Percentiles rank a stretch among this genome's conserved stretches.
These are phyloP conservation scores for Empis stercorea DNA, from an alignment of 2,888 invertebrate genomes.

Conservation along the genomic window DNA sequence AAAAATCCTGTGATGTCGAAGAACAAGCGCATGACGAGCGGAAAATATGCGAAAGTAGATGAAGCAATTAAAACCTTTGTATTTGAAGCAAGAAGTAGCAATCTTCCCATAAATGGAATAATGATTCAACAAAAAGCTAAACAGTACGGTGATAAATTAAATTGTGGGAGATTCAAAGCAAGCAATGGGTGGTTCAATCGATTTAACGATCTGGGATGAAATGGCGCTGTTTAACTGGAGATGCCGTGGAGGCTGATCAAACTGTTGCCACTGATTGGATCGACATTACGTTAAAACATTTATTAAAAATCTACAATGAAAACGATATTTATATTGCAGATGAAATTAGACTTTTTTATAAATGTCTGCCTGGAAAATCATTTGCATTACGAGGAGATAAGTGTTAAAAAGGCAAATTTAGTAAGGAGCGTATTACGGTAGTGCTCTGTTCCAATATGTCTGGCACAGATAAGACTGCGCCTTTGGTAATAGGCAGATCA, in stretches of 20 bases:
- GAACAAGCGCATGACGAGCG: background rate
- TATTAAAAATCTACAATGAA: constrained; percentile 19
- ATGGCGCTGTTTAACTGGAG: background rate
- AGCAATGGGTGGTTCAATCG: constrained; percentile 14
- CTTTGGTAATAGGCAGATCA: constrained; percentile 23
- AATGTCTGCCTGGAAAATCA: constrained; percentile 19
- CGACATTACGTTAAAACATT: constrained; percentile 14
- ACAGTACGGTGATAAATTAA: background rate
- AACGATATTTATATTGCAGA: background rate
- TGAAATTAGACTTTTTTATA: constrained; percentile 23
- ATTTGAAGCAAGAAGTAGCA: background rate
- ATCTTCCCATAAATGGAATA: background rate
- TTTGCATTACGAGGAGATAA: too few species aligned
- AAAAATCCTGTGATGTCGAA: background rate
- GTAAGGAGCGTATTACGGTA: too few species aligned
- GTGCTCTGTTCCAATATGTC: constrained; percentile 23
- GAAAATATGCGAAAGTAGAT: background rate
- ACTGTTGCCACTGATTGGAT: too few species aligned
- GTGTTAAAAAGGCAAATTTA: too few species aligned
- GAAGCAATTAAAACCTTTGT: background rate
- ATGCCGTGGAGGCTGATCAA: too few species aligned
- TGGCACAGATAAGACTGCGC: constrained; percentile 22
- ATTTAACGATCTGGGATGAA: constrained; percentile 9
- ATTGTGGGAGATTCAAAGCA: constrained; percentile 5
- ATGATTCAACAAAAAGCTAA: background rate